These are phyloP conservation scores for Hippocampus kuda DNA, from an alignment of 2,797 vertebrate genomes.

Conservation along the genomic window DNA sequence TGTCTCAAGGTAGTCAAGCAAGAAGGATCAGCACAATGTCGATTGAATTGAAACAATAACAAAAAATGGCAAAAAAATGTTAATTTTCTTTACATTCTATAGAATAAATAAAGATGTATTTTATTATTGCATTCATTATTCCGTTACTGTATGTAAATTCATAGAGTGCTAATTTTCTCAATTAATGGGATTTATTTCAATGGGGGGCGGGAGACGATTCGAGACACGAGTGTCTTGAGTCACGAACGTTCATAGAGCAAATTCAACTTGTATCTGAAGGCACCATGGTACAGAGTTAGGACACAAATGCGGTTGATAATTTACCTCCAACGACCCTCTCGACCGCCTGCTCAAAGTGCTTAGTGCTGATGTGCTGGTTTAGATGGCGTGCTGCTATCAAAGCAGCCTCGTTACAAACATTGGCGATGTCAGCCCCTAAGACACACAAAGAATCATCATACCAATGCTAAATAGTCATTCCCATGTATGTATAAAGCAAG, in stretches of 20 bases:
- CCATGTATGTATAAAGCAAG: not conserved
- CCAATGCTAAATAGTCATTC: not conserved
- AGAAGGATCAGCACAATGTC: too few species aligned
- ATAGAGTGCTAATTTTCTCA: too few species aligned
- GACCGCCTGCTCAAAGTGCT: constrained; percentile 89
- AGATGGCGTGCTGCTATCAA: constrained; percentile 88
- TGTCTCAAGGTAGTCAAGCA: too few species aligned
- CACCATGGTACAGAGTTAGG: not conserved
- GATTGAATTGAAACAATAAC: too few species aligned
- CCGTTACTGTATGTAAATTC: too few species aligned
- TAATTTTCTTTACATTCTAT: too few species aligned
- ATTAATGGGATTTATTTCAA: not conserved
- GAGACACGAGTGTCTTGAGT: not conserved
- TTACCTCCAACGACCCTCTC: constrained; percentile 90
- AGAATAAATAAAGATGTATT: too few species aligned
- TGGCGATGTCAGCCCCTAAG: constrained; percentile 87
- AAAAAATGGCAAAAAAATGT: too few species aligned
- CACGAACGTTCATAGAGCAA: not conserved
- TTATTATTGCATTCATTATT: too few species aligned
- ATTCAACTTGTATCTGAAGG: not conserved
- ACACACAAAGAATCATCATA: not conserved
- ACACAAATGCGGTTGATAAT: constrained; percentile 12
- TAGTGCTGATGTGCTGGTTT: constrained; percentile 59
- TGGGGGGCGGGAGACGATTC: not conserved
- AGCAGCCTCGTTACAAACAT: constrained; percentile 93